Conservation (phyloP, 2,888 invertebrate genomes). For the Ceriagrion tenellum region DNA sequence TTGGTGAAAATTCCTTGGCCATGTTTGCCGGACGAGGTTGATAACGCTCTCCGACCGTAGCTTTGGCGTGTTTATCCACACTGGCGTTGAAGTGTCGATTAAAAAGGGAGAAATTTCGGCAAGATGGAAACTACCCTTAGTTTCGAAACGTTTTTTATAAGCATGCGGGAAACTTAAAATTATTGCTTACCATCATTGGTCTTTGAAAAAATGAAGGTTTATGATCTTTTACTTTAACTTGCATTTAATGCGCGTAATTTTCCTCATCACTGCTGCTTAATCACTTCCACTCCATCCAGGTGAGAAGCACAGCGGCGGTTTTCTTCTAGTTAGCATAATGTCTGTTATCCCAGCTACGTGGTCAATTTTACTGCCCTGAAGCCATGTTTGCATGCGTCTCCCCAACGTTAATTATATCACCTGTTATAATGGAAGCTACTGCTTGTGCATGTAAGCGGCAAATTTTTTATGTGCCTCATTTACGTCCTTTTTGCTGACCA, state of each 20-base stretch:
- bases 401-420: slow-evolving; percentile 2
- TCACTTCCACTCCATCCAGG: slow-evolving; percentile 27
- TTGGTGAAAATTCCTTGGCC: background rate
- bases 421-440: slow-evolving; percentile 16
- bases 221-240: background rate
- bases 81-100: background rate
- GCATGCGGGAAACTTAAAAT: background rate
- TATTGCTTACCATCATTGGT: background rate
- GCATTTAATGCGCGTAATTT: background rate
- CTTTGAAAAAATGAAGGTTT: background rate
- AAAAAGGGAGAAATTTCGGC: background rate
- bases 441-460: slow-evolving; percentile 27
- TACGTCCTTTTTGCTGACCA: slow-evolving; percentile 31
- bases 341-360: background rate
- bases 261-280: background rate
- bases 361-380: background rate
- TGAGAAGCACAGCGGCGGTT: background rate
- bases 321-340: slow-evolving; percentile 16
- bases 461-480: slow-evolving; percentile 26
- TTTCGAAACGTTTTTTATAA: background rate
- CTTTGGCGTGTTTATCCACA: background rate
- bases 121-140: background rate
- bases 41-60: background rate
- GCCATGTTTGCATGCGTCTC: background rate
- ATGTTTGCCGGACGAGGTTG: background rate